Base-by-base conservation (phyloP, 1,140 invertebrate species). In the Zaprionus nigranus region DNA sequence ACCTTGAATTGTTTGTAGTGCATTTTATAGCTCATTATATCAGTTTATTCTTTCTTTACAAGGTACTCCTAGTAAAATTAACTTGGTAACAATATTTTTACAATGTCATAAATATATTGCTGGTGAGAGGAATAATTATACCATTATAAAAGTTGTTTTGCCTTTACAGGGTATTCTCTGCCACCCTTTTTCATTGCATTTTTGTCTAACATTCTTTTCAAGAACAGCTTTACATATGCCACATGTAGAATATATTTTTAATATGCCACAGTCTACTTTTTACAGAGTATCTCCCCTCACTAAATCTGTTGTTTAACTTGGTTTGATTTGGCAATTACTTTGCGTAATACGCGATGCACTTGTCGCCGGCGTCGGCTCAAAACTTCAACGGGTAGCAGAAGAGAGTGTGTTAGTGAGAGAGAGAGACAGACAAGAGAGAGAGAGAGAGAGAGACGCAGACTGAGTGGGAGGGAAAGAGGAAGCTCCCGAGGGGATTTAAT, bases 271-370 rank as follows among this genome's bases (percentile, higher is more conserved):
- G 7, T 22, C 0, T 11, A 56, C 7, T n/a, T 1, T 7, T 63
- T 54, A 63, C 59, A 63, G 60, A 58, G 67, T 70, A 62, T 70
- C 13, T 17, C 12, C 17, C 15, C 36, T 20, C 54, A 11, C 2
- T 24, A 20, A 38, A 40, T 49, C 22, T 65, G 60, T 30, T 43
- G 51, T 57, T 63, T 57, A 22, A 22, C 40, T 40, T 38, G 28
- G n/a, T 7, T 54, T 73, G 69, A 73, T 77, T 77, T 67, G 63
- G 62, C 51, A 77, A 77, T 77, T 77, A 62, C 69, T 73, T 77
- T 77, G 75, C 70, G 70, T 77, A 77, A 73, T 57, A 60, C 70
- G 34, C 69, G 30, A 54, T 72, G 74, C 74, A 76, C 62, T 76
- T 76, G 69, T 61, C 59, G 51, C 15, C 66, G 60, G 51, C 46